Evolutionary conservation across 2,113 vertebrate species (phyloP).

Genomic region (Oenanthe oenanthe): DNA sequence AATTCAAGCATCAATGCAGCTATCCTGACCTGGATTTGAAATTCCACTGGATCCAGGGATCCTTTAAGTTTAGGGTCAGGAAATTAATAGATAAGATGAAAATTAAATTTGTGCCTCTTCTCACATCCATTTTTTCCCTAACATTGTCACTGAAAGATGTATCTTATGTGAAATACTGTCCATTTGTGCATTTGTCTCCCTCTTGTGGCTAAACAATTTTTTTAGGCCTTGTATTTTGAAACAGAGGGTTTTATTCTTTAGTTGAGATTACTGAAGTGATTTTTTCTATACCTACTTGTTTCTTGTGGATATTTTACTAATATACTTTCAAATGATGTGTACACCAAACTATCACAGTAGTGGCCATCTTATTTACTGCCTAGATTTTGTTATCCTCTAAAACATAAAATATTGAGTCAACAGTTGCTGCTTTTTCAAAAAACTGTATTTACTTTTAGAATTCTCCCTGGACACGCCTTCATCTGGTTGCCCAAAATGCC

Average conservation of each 20-base stretch:
- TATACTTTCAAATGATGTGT: background rate
- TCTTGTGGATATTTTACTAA: background rate
- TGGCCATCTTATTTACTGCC: background rate
- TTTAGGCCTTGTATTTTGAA: background rate
- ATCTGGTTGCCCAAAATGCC: background rate
- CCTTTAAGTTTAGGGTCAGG: background rate
- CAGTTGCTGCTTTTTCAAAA: background rate
- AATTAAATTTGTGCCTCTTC: background rate
- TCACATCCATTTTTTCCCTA: background rate
- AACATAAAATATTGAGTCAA: background rate
- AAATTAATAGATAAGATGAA: background rate
- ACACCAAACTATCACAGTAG: background rate
- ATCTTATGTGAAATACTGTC: background rate
- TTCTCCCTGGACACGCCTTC: background rate
- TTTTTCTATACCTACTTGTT: background rate
- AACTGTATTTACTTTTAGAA: background rate
- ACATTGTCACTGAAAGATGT: background rate
- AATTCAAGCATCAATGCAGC: background rate
- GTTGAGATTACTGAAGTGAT: background rate
- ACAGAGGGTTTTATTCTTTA: background rate
- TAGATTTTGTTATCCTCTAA: background rate
- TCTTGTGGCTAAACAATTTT: background rate
- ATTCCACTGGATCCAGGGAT: background rate
- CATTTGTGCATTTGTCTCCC: constrained; percentile 36
- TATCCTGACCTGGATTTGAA: background rate